Evolutionary conservation across 2,113 vertebrate species (phyloP), one percentile per base, ranked within the genome.

Genomic region (Seriola quinqueradiata): DNA sequence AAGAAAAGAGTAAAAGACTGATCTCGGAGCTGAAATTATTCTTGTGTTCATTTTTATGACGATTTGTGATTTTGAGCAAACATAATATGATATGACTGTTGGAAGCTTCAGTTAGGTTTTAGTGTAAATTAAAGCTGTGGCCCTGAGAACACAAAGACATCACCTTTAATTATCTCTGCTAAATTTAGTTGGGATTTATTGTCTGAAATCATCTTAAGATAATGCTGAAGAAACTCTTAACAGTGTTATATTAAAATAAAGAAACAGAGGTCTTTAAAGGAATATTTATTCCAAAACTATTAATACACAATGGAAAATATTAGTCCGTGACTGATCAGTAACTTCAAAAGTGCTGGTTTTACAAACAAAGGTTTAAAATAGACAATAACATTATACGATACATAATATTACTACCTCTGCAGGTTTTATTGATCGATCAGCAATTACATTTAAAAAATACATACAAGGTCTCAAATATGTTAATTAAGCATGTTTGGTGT

Each of bases 1-100:
- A 66, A 89, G 81, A 88, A 82, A 89, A 83, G 72, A 86, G 79
- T 82, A 75, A 83, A 90, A 81, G 77, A 77, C 70, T 83, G 71
- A 82, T 87, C 64, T 72, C 66, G 21, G 81, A 59, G 46, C 66
- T 72, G 72, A 87, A 85, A 83, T 68, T 16, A 85, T 83, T 82
- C 77, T 48, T 79, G 73, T 70, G 58, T 83, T 85, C 50, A 84
- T 81, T 81, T 88, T 83, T 66, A 79, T 60, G 85, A 91, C 89
- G 48, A 70, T 71, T 67, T 87, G 79, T 79, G 71, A 79, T 57
- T 86, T 79, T 59, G 70, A 74, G 79, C 77, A 81, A 81, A 83
- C 59, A 81, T 82, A 77, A 92, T 59, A 66, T 66, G 75, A 75
- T 50, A 68, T 32, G 61, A 81, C 54, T 19, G 59, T 71, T 17